Percentiles rank a stretch among this genome's conserved stretches.
Conservation (phyloP, 2,888 invertebrate genomes). For the Thymelicus sylvestris region DNA sequence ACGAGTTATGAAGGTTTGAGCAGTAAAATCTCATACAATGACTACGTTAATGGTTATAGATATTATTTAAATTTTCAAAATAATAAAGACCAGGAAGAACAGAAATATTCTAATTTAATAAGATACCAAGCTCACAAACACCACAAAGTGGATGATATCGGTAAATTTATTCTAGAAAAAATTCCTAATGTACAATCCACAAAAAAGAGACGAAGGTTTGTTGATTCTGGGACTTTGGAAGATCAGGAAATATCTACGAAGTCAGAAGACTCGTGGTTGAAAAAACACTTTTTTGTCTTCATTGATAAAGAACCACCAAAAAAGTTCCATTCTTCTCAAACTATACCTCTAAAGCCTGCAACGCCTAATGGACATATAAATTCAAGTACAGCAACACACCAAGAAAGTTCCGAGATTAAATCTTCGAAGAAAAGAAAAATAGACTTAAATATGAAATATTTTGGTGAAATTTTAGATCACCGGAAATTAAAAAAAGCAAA, state of each 20-base stretch:
- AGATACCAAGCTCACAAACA: slow-evolving; percentile 74
- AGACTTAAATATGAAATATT: not conserved
- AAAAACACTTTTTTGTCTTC: slow-evolving; percentile 68
- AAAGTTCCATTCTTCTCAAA: slow-evolving; percentile 65
- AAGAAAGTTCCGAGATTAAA: not conserved
- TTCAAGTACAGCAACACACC: not conserved
- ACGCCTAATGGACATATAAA: slow-evolving; percentile 30
- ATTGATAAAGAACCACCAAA: slow-evolving; percentile 61
- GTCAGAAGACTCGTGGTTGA: slow-evolving; percentile 71
- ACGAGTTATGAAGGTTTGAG: slow-evolving; percentile 57
- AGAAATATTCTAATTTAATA: slow-evolving; percentile 66
- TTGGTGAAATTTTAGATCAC: not conserved
- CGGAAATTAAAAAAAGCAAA: not conserved
- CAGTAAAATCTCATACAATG: slow-evolving; percentile 65
- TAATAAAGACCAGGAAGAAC: slow-evolving; percentile 53
- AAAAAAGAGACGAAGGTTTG: slow-evolving; percentile 52
- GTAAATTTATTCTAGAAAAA: slow-evolving; percentile 72
- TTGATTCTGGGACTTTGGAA: slow-evolving; percentile 59
- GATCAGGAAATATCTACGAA: slow-evolving; percentile 68
- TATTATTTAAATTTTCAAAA: slow-evolving; percentile 68
- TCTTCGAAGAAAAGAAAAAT: not conserved
- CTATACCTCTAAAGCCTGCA: slow-evolving; percentile 58
- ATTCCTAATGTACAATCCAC: slow-evolving; percentile 58
- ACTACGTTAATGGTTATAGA: slow-evolving; percentile 71
- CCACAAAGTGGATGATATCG: slow-evolving; percentile 74